phyloP scores from a whole-genome alignment of 2,797 vertebrate genomes.

The Parauchenoglanis ngamensis region DNA sequence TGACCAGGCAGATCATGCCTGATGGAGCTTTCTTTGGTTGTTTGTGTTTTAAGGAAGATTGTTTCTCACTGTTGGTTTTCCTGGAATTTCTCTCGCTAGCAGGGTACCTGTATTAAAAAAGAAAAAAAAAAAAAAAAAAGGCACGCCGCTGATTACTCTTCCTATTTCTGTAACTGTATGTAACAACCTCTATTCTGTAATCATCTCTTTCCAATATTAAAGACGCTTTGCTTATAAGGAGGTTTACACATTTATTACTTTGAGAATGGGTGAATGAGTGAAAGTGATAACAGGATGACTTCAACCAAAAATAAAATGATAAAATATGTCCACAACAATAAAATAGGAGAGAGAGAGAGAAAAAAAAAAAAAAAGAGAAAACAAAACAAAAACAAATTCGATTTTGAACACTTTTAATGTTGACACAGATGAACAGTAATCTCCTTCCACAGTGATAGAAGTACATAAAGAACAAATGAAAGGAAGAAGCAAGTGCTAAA shows the following conservation, averaged over 20 bases:
- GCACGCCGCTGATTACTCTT: constrained; percentile 12
- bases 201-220: constrained; percentile 55
- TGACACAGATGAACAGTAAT: constrained; percentile 72
- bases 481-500: constrained; percentile 47
- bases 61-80: constrained; percentile 36
- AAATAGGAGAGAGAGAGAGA: constrained; percentile 4
- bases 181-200: constrained; percentile 46
- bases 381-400: constrained; percentile 25
- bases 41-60: constrained; percentile 18
- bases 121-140: neutral
- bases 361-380: neutral
- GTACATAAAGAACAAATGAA: constrained; percentile 56
- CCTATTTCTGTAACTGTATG: constrained; percentile 35
- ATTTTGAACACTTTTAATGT: constrained; percentile 78
- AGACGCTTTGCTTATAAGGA: constrained; percentile 50
- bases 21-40: constrained; percentile 5
- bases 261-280: constrained; percentile 22
- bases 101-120: constrained; percentile 1
- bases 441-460: constrained; percentile 65
- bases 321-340: constrained; percentile 13
- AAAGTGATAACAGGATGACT: constrained; percentile 9
- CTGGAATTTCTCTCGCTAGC: constrained; percentile 14
- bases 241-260: constrained; percentile 47
- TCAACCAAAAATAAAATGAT: neutral
- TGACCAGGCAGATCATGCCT: neutral